Conservation (phyloP, 2,888 invertebrate species). For the Iphiclides podalirius region DNA sequence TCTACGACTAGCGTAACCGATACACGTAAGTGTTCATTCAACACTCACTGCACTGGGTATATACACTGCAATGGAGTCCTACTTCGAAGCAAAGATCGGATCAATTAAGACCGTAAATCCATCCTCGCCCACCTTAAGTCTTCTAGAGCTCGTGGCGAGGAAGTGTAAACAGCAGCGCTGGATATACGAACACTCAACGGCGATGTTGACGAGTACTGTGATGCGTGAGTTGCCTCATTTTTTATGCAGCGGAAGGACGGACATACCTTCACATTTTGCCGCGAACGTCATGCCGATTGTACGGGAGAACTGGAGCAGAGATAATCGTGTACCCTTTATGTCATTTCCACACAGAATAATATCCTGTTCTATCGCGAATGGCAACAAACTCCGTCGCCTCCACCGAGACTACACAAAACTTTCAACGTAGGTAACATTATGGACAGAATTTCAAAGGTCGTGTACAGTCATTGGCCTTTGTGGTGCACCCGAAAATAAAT, state of each 20-base stretch:
- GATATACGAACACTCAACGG: not conserved
- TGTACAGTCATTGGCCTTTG: too few relatives aligned
- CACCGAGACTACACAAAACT: too few relatives aligned
- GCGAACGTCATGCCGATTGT: slow-evolving; percentile 35
- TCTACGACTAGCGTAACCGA: slow-evolving; percentile 35
- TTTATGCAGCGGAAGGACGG: slow-evolving; percentile 42
- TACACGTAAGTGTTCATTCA: slow-evolving; percentile 41
- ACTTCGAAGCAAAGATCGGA: slow-evolving; percentile 49
- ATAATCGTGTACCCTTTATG: slow-evolving; percentile 41
- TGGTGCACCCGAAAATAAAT: too few relatives aligned
- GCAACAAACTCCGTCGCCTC: too few relatives aligned
- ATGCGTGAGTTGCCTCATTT: too few relatives aligned
- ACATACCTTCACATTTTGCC: slow-evolving; percentile 50
- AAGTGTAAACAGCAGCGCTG: slow-evolving; percentile 51
- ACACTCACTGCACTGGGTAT: slow-evolving; percentile 41
- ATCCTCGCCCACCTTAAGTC: slow-evolving; percentile 57
- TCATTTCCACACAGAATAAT: slow-evolving; percentile 17
- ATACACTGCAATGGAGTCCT: slow-evolving; percentile 42
- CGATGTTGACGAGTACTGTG: too few relatives aligned
- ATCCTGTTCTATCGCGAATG: slow-evolving; percentile 4
- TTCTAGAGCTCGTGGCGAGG: slow-evolving; percentile 51
- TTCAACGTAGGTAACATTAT: too few relatives aligned
- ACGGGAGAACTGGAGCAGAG: slow-evolving; percentile 44
- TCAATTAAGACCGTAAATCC: slow-evolving; percentile 54
- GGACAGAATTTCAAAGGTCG: too few relatives aligned